These are phyloP conservation scores for Rhinella marina DNA, from an alignment of 2,797 vertebrate genomes.

Conservation along the genomic window DNA sequence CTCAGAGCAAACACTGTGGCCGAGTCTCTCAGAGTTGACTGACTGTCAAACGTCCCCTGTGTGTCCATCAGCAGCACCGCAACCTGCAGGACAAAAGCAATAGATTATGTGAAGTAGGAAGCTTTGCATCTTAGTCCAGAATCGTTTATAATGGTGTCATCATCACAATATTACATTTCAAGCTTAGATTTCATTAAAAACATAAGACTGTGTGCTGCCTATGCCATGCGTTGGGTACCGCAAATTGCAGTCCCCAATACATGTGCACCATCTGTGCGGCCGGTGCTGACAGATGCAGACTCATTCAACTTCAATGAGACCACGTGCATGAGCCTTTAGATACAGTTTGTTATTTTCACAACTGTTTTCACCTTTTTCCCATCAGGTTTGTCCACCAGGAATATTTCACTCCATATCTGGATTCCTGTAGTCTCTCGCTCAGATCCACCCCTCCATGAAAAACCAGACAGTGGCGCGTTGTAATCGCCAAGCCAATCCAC, in stretches of 20 bases:
- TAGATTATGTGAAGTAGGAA: not conserved
- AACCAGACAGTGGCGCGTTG: constrained; percentile 93
- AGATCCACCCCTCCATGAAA: constrained; percentile 96
- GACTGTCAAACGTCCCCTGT: constrained; percentile 97
- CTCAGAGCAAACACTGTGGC: constrained; percentile 98
- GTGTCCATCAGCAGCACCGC: constrained; percentile 97
- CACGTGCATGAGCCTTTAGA: not conserved
- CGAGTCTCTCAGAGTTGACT: constrained; percentile 95
- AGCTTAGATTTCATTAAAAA: too few relatives aligned
- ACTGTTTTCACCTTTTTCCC: constrained; percentile 83
- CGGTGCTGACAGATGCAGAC: too few relatives aligned
- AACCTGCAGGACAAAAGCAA: constrained; percentile 75
- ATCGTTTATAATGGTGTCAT: too few relatives aligned
- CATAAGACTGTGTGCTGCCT: too few relatives aligned
- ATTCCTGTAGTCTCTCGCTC: constrained; percentile 97
- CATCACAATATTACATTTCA: too few relatives aligned
- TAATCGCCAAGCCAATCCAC: constrained; percentile 89
- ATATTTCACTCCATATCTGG: constrained; percentile 97
- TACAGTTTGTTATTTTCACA: not conserved
- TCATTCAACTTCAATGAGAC: too few relatives aligned
- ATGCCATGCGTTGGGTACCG: too few relatives aligned
- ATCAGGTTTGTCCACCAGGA: constrained; percentile 93
- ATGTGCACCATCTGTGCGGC: too few relatives aligned
- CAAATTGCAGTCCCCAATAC: too few relatives aligned
- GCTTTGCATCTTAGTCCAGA: too few relatives aligned